Conservation (phyloP, 2,113 vertebrate species). For the Anthoscopus minutus region DNA sequence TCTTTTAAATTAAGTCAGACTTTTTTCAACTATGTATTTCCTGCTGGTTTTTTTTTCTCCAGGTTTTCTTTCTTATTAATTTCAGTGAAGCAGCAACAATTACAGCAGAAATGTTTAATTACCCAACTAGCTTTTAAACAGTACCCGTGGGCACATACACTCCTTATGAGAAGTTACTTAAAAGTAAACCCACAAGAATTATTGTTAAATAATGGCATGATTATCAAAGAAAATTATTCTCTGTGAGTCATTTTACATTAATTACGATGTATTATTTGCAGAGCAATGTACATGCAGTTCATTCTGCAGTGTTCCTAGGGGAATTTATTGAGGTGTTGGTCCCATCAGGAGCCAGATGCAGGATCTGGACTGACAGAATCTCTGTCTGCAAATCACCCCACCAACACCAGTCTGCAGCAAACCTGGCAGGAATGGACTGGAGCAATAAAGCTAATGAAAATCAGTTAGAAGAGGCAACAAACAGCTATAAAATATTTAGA, state of each 20-base stretch:
- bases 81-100: slow-evolving; percentile 32
- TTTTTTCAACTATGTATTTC: not conserved
- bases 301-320: not conserved
- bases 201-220: slow-evolving; percentile 42
- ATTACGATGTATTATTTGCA: slow-evolving; percentile 39
- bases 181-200: slow-evolving; percentile 57
- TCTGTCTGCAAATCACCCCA: not conserved
- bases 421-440: not conserved
- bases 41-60: not conserved
- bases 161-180: slow-evolving; percentile 26
- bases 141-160: slow-evolving; percentile 32
- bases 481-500: slow-evolving; percentile 3
- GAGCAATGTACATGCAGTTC: not conserved
- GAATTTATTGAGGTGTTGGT: not conserved
- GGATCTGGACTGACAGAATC: not conserved
- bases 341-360: not conserved
- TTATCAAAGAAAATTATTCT: slow-evolving; percentile 47
- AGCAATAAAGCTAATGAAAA: slow-evolving; percentile 34
- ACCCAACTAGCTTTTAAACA: slow-evolving; percentile 33
- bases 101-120: slow-evolving; percentile 46
- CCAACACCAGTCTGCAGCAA: not conserved
- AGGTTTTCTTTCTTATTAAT: not conserved
- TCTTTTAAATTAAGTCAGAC: not conserved
- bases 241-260: slow-evolving; percentile 31
- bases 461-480: not conserved